A percentile compares a stretch with the other conserved stretches of the same genome.
Conservation (phyloP, 2,797 vertebrate genomes). For the Loriculus beryllinus region DNA sequence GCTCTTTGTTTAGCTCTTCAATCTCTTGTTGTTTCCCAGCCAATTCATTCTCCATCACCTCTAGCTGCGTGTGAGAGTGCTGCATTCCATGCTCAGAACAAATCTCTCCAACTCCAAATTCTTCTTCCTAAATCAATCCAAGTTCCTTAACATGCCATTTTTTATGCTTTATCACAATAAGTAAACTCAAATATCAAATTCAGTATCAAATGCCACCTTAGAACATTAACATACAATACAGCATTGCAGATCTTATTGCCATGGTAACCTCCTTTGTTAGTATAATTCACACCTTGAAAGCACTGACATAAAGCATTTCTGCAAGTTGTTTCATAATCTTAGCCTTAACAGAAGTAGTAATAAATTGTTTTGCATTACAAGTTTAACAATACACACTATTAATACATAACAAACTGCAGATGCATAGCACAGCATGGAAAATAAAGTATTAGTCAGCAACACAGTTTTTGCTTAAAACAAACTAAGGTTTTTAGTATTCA, state of each 20-base stretch:
- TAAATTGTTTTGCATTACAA: not conserved
- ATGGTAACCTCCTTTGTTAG: slow-evolving; percentile 63
- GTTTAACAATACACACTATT: not conserved
- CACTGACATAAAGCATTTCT: slow-evolving; percentile 4
- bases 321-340: not conserved
- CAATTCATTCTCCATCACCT: slow-evolving; percentile 84
- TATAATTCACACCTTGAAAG: slow-evolving; percentile 53
- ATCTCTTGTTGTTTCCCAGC: slow-evolving; percentile 83
- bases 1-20: slow-evolving; percentile 87
- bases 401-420: not conserved
- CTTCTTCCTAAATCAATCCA: slow-evolving; percentile 87
- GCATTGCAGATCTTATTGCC: slow-evolving; percentile 39
- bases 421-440: slow-evolving; percentile 52
- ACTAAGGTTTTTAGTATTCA: slow-evolving; percentile 43
- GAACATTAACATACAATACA: slow-evolving; percentile 55
- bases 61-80: slow-evolving; percentile 64
- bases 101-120: slow-evolving; percentile 76
- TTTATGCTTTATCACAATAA: slow-evolving; percentile 45
- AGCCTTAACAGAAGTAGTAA: slow-evolving; percentile 7
- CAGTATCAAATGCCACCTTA: slow-evolving; percentile 6
- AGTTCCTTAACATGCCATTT: slow-evolving; percentile 63
- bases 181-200: slow-evolving; percentile 46
- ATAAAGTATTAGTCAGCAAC: slow-evolving; percentile 61
- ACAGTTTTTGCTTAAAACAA: not conserved
- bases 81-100: slow-evolving; percentile 77